phyloP scores from a whole-genome alignment of 2,113 vertebrate genomes.

The Polypterus bichir region DNA sequence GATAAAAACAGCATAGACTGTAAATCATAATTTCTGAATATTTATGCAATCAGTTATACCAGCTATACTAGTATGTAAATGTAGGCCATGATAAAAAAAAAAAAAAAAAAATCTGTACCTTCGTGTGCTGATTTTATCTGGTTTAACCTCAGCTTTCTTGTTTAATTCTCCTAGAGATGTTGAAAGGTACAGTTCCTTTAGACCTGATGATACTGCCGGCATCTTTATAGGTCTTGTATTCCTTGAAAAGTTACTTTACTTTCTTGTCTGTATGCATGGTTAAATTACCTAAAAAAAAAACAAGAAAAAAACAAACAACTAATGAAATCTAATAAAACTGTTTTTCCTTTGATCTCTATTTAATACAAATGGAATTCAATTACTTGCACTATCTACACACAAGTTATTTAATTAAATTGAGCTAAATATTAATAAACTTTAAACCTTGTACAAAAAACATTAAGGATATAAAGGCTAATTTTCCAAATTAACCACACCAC shows the following conservation, averaged over 20 bases:
- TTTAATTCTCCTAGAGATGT: slow-evolving; percentile 88
- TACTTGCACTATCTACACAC: background rate
- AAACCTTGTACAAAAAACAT: no score
- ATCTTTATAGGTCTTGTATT: slow-evolving; percentile 49
- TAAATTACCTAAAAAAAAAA: slow-evolving; percentile 36
- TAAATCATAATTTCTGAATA: no score
- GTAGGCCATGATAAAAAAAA: background rate
- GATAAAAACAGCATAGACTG: no score
- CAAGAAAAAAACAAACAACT: slow-evolving; percentile 14
- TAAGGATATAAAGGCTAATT: no score
- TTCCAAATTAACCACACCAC: background rate
- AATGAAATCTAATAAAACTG: background rate
- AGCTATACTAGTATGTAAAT: no score
- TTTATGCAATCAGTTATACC: no score
- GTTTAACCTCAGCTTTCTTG: slow-evolving; percentile 85
- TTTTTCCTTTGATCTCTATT: background rate
- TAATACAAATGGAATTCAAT: no score
- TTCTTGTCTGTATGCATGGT: slow-evolving; percentile 27
- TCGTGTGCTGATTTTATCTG: slow-evolving; percentile 76
- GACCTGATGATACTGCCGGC: slow-evolving; percentile 82
- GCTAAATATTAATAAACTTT: background rate
- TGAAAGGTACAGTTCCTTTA: slow-evolving; percentile 85
- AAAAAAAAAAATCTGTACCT: slow-evolving; percentile 34
- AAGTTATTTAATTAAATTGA: background rate
- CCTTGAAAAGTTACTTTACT: slow-evolving; percentile 21